Percentiles rank a stretch among this genome's conserved stretches.
These are phyloP conservation scores for Gryllus longicercus DNA, from an alignment of 2,888 invertebrate genomes.

Conservation along the genomic window DNA sequence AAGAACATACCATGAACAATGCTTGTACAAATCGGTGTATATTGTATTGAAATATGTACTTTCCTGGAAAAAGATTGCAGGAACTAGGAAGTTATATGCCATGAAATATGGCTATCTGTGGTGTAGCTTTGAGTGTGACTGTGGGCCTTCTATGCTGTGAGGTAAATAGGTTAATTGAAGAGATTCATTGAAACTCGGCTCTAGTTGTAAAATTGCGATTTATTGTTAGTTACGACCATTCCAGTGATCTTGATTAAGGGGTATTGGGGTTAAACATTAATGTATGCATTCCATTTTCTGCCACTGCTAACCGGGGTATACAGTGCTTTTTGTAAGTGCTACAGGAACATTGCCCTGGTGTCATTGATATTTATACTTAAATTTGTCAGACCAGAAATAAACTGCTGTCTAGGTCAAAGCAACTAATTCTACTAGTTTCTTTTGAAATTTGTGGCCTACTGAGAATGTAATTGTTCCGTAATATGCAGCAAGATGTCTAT, in stretches of 20 bases:
- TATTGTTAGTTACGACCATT: conserved; percentile 28
- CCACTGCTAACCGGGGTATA: conserved; percentile 28
- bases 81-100: background rate
- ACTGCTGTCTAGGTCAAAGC: no score
- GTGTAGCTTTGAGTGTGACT: conserved; percentile 33
- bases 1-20: conserved; percentile 21
- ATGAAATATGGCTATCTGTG: conserved; percentile 23
- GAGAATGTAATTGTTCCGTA: no score
- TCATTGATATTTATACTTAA: conserved; percentile 17
- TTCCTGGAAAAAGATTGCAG: background rate
- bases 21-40: conserved; percentile 28
- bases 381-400: background rate
- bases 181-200: conserved; percentile 27
- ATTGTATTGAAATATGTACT: conserved; percentile 21
- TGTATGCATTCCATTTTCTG: conserved; percentile 38
- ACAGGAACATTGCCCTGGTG: background rate
- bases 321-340: background rate
- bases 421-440: background rate
- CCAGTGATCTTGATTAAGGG: conserved; percentile 32
- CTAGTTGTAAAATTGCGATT: conserved; percentile 30
- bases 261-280: conserved; percentile 30
- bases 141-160: conserved; percentile 28
- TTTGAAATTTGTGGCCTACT: conserved; percentile 20
- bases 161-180: conserved; percentile 23
- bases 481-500: background rate